Evolutionary conservation across 2,888 invertebrate species (phyloP).

Genomic region (Pyrgus malvae): DNA sequence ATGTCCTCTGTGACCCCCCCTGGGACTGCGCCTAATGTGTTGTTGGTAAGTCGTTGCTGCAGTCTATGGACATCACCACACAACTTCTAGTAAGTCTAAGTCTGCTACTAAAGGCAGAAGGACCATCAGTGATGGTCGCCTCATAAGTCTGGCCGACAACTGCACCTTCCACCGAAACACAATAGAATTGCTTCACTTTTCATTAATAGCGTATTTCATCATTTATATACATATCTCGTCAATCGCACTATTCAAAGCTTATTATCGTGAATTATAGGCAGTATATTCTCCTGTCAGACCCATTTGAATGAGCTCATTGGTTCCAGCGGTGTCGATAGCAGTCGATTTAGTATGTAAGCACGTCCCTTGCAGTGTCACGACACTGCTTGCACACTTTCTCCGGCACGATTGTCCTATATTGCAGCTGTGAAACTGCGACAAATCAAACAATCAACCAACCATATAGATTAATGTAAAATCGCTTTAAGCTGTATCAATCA

Average conservation of each 20-base stretch:
- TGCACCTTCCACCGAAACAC: too few relatives aligned
- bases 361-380: conserved; percentile 62
- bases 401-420: conserved; percentile 66
- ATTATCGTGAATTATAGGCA: not conserved
- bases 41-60: too few relatives aligned
- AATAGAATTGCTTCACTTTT: too few relatives aligned
- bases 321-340: conserved; percentile 16
- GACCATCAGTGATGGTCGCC: too few relatives aligned
- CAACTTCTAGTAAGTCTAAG: too few relatives aligned
- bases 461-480: conserved; percentile 17
- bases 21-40: too few relatives aligned
- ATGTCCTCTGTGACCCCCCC: too few relatives aligned
- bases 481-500: not conserved
- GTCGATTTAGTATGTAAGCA: conserved; percentile 37
- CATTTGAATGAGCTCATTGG: conserved; percentile 8
- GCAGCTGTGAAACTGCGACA: conserved; percentile 46
- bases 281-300: not conserved
- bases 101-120: too few relatives aligned
- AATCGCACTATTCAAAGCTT: not conserved
- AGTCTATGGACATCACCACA: too few relatives aligned
- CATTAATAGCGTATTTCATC: too few relatives aligned
- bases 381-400: conserved; percentile 62
- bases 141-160: too few relatives aligned
- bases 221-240: too few relatives aligned
- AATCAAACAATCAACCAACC: conserved; percentile 54